Percentiles rank a stretch among this genome's conserved stretches.
phyloP scores from a whole-genome alignment of 2,888 invertebrate species.

The Eupithecia insigniata region DNA sequence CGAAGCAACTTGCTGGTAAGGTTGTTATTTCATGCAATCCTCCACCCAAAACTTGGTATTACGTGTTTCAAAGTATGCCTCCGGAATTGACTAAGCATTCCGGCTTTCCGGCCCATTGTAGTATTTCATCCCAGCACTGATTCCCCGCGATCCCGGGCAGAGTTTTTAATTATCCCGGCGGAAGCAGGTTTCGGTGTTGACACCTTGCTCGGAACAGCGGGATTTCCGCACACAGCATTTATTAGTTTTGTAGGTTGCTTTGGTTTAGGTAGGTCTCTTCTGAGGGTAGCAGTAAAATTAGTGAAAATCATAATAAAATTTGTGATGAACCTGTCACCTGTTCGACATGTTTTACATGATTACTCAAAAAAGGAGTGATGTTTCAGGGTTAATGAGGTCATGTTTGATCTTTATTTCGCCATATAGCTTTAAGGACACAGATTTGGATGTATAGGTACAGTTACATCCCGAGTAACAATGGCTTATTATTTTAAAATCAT shows the following conservation, averaged over 20 bases:
- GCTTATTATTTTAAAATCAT: too few species aligned
- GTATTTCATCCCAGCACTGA: conserved; percentile 9
- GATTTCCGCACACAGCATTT: conserved; percentile 16
- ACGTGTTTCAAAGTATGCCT: background rate
- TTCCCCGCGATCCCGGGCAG: conserved; percentile 50
- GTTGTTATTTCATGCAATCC: background rate
- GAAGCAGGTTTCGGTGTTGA: conserved; percentile 60
- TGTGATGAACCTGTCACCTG: background rate
- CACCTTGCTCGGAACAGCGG: conserved; percentile 55
- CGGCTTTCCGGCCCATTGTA: background rate
- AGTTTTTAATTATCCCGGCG: conserved; percentile 80
- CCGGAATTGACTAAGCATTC: background rate
- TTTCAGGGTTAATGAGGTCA: background rate
- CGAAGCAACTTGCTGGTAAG: background rate
- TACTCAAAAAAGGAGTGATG: background rate
- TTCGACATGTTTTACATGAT: background rate
- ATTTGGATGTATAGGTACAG: too few species aligned
- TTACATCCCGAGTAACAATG: too few species aligned
- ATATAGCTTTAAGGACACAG: too few species aligned
- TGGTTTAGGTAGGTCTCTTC: background rate
- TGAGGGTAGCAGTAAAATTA: background rate
- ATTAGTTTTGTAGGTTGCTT: conserved; percentile 17
- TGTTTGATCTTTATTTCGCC: too few species aligned
- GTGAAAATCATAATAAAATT: background rate
- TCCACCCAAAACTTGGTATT: background rate